A percentile compares a stretch with the other conserved stretches of the same genome.
Conservation (phyloP, 2,797 vertebrate genomes). For the Peromyscus melanophrys region DNA sequence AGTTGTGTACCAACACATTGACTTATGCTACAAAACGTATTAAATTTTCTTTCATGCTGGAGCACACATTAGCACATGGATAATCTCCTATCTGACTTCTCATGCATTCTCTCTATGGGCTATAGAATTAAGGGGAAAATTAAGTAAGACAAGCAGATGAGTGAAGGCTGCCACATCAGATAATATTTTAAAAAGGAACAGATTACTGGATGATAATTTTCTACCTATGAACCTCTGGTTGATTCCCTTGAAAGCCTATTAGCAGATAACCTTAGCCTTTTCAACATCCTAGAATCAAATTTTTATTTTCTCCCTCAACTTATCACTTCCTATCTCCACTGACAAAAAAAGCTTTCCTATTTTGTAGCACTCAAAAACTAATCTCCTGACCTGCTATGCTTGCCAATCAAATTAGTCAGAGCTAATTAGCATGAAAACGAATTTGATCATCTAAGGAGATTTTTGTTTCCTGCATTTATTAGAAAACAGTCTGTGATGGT, state of each 20-base stretch:
- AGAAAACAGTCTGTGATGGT: slow-evolving; percentile 16
- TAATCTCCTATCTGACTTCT: not conserved
- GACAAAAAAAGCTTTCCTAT: not conserved
- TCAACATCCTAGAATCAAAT: slow-evolving; percentile 51
- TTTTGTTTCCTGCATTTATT: slow-evolving; percentile 71
- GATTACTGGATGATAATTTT: slow-evolving; percentile 42
- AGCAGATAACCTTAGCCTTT: slow-evolving; percentile 25
- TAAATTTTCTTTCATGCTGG: not conserved
- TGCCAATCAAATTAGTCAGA: slow-evolving; percentile 68
- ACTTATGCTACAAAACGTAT: not conserved
- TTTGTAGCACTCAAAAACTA: slow-evolving; percentile 37
- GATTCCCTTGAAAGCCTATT: slow-evolving; percentile 7
- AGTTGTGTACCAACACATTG: not conserved
- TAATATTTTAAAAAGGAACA: slow-evolving; percentile 5
- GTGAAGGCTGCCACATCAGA: not conserved
- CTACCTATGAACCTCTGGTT: not conserved
- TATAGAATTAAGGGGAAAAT: not conserved
- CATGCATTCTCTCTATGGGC: not conserved
- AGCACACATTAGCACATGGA: not conserved
- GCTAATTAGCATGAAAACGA: slow-evolving; percentile 65
- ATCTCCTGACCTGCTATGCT: slow-evolving; percentile 45
- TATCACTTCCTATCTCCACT: slow-evolving; percentile 39
- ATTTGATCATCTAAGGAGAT: slow-evolving; percentile 57
- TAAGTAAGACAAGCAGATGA: not conserved
- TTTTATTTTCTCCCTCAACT: slow-evolving; percentile 63